Conservation (phyloP, 2,113 vertebrate genomes). For the Strix uralensis region DNA sequence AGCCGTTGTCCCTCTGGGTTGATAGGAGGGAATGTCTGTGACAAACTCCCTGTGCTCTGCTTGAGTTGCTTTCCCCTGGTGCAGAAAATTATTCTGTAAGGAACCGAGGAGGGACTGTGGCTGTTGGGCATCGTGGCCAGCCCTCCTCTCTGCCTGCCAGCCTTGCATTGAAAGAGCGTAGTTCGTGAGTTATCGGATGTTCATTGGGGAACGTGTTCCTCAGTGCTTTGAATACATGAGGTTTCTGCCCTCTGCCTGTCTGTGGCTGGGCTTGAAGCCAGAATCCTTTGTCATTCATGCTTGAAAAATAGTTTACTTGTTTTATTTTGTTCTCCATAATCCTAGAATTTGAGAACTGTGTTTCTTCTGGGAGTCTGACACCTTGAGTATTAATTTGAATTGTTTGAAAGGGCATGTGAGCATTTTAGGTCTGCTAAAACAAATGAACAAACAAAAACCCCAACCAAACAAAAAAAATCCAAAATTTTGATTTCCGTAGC, state of each 20-base stretch:
- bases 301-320: background rate
- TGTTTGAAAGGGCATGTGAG: background rate
- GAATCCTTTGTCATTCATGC: background rate
- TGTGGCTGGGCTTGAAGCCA: background rate
- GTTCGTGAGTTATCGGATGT: accelerated
- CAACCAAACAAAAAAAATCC: background rate
- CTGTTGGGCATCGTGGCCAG: accelerated
- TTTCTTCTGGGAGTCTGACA: background rate
- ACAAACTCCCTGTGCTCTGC: background rate
- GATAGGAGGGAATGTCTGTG: accelerated
- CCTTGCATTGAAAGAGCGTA: accelerated
- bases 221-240: accelerated
- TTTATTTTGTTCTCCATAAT: background rate
- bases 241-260: background rate
- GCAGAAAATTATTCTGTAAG: background rate
- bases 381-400: background rate
- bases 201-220: accelerated
- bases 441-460: accelerated
- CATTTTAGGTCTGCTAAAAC: background rate
- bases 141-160: background rate
- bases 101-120: accelerated
- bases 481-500: background rate
- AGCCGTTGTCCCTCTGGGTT: background rate
- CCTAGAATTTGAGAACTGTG: background rate
- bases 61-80: background rate